These are phyloP conservation scores for Papilio elwesi DNA, from an alignment of 2,888 invertebrate genomes.

Conservation along the genomic window DNA sequence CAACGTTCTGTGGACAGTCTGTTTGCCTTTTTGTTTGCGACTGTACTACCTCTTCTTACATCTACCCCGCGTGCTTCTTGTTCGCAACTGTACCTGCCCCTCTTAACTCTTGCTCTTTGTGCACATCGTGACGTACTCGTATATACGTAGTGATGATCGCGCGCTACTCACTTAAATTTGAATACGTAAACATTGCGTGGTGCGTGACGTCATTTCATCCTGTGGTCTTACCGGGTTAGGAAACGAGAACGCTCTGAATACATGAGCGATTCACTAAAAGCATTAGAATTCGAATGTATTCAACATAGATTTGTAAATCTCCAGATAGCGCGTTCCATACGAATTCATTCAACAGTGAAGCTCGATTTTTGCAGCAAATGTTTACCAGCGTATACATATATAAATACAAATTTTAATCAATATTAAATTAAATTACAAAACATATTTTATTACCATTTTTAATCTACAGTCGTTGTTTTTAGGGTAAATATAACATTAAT, in stretches of 20 bases:
- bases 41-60: too few species aligned
- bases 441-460: too few species aligned
- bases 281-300: constrained; percentile 5
- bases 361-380: too few species aligned
- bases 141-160: not conserved
- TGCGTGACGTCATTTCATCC: constrained; percentile 1
- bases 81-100: not conserved
- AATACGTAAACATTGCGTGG: constrained; percentile 18
- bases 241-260: constrained; percentile 10
- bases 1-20: constrained; percentile 12
- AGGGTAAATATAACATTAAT: too few species aligned
- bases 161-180: not conserved
- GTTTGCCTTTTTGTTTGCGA: constrained; percentile 5
- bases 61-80: not conserved
- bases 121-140: not conserved
- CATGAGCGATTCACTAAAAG: constrained; percentile 1
- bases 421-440: too few species aligned
- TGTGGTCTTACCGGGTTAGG: not conserved
- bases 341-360: too few species aligned
- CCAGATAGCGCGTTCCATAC: too few species aligned
- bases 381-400: too few species aligned
- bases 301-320: too few species aligned
- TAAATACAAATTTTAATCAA: too few species aligned
- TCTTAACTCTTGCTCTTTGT: not conserved
- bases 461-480: too few species aligned